Base-by-base conservation (phyloP, 2,888 invertebrate genomes). In the Gonocerus acuteangulatus region DNA sequence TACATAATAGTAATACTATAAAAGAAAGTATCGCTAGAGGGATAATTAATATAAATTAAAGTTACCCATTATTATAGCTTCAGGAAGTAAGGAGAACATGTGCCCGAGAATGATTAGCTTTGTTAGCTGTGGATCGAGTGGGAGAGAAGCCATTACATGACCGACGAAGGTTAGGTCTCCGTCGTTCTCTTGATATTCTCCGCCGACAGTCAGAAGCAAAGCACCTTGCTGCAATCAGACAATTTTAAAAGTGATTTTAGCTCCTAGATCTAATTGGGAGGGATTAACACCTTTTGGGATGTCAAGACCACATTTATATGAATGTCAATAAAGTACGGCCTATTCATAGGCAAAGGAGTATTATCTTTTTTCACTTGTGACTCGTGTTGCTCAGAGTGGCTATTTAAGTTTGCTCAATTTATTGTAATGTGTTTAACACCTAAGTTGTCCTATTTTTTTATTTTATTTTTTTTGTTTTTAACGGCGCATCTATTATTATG, bases 101-200 rank as follows among this genome's bases (percentile, higher is more conserved):
- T 92, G 84, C 0, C 95, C 95, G 2, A 95, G 76, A 62, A 92
- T 78, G 61, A 96, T 87, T 11, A 96, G 76, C 70, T 94, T 93
- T 9, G 89, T 81, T 2, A 92, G 74, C 61, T 81, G 82, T 23
- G 93, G 85, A 72, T 94, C 89, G 0, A 96, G 71, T 0, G 96
- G 96, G 44, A 96, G 74, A 42, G 76, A 76, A 0, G 89, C 84
- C 85, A 95, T 87, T 0, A 95, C 79, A 7, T 79, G 78, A 0
- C 96, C 96, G 67, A 95, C 75, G 73, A 85, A 87, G 0, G 95
- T 95, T 48, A 96, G 71, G 66, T 93, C 88, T 0, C 95, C 96
- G 73, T 96, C 94, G 13, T 80, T 76, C 0, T 71, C 71, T 60
- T 75, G 70, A 71, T 79, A 79, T 19, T 74, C 71, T 0, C 78